Percentiles rank a stretch among this genome's conserved stretches.
Evolutionary conservation across 1,140 invertebrate genomes (phyloP).

Genomic region (Drosophila sechellia): DNA sequence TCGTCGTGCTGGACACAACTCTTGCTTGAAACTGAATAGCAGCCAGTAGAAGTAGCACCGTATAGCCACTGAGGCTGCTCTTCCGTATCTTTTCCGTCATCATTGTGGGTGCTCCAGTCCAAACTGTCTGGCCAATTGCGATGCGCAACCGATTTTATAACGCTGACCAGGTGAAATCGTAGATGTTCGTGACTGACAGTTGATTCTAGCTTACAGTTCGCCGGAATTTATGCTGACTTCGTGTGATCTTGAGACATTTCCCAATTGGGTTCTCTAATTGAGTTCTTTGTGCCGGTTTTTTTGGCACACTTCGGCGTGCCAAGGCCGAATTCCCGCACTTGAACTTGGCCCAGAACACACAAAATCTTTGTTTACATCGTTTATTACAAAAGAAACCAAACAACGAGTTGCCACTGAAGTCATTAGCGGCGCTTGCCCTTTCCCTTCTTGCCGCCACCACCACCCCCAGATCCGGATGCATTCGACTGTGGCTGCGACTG

Average conservation of each 20-base stretch:
- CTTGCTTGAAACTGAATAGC: constrained; percentile 18
- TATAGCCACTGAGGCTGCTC: constrained; percentile 16
- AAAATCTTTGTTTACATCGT: constrained; percentile 38
- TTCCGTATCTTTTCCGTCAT: constrained; percentile 37
- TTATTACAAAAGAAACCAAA: constrained; percentile 72
- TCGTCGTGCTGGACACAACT: constrained; percentile 16
- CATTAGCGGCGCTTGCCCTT: constrained; percentile 81
- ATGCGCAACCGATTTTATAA: constrained; percentile 59
- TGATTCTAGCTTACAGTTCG: constrained; percentile 59
- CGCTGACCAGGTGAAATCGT: constrained; percentile 73
- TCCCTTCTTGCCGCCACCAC: constrained; percentile 65
- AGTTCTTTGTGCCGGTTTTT: constrained; percentile 42
- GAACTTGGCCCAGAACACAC: constrained; percentile 53
- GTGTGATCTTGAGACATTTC: constrained; percentile 77
- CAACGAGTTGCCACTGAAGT: constrained; percentile 39
- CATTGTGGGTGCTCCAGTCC: constrained; percentile 35
- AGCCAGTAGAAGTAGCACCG: constrained; percentile 32
- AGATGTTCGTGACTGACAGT: constrained; percentile 75
- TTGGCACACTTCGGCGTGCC: constrained; percentile 56
- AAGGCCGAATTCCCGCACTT: constrained; percentile 67
- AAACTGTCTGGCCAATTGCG: constrained; percentile 36
- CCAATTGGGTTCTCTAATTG: constrained; percentile 36
- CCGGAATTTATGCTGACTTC: constrained; percentile 71
- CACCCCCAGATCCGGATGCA: constrained; percentile 36
- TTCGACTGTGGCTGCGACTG: constrained; percentile 59